Conservation (phyloP, 2,113 vertebrate species). For the Gavia stellata region DNA sequence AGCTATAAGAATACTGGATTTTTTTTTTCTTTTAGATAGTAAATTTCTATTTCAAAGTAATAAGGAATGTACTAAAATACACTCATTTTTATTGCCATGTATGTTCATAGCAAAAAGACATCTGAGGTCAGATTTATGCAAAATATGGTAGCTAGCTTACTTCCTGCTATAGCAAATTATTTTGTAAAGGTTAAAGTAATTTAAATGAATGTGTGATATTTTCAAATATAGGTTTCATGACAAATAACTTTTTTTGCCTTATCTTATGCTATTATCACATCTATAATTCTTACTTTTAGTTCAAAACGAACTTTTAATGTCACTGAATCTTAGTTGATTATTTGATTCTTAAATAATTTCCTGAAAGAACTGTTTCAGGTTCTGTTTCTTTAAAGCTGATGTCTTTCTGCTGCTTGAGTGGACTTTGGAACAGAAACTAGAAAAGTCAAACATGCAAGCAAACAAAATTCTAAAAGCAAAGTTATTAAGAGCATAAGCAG, state of each 20-base stretch:
- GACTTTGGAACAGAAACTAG: conserved; percentile 13
- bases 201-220: background rate
- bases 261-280: background rate
- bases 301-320: background rate
- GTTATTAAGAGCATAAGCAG: background rate
- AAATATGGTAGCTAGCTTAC: background rate
- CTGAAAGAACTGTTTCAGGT: background rate
- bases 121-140: background rate
- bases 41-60: background rate
- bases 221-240: background rate
- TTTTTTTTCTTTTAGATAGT: background rate
- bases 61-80: background rate
- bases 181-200: background rate
- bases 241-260: background rate
- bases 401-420: background rate
- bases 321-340: background rate
- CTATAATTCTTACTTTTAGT: background rate
- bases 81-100: background rate
- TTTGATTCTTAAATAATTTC: background rate
- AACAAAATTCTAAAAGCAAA: background rate
- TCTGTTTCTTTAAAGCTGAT: background rate
- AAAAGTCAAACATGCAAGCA: background rate
- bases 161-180: background rate
- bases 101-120: background rate
- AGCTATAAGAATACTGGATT: background rate